These are phyloP conservation scores for Agelas oroides DNA, from an alignment of 37 sponge, comb jelly and placozoan genomes.

Conservation along the genomic window DNA sequence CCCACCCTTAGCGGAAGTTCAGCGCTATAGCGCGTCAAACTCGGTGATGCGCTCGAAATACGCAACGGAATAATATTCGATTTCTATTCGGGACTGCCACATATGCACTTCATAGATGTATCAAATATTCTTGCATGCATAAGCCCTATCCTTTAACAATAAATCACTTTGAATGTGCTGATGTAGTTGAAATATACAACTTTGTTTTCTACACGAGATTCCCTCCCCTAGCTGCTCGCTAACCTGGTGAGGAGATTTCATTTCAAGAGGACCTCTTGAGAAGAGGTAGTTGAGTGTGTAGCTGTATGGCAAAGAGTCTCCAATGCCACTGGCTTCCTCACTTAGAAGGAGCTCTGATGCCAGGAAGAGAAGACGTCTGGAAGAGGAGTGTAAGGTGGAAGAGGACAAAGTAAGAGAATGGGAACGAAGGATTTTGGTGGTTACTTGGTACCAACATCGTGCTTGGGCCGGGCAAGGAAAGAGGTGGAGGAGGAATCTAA, in stretches of 20 bases:
- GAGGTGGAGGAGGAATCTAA: neutral
- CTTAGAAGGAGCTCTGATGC: constrained; percentile 41
- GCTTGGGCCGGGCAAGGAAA: neutral
- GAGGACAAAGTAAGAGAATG: neutral
- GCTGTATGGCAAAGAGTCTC: constrained; percentile 78
- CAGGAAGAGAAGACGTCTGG: constrained; percentile 72
- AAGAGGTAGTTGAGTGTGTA: constrained; percentile 77
- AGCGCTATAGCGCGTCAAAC: no score
- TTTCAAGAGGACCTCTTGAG: constrained; percentile 73
- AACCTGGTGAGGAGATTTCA: constrained; percentile 89
- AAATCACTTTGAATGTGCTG: no score
- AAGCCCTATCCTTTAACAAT: no score
- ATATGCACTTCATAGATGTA: no score
- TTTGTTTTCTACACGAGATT: no score
- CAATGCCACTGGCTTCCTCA: constrained; percentile 44
- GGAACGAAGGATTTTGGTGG: neutral
- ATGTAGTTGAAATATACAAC: no score
- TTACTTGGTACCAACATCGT: neutral
- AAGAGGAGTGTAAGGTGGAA: neutral
- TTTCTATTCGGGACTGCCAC: no score
- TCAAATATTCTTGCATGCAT: no score
- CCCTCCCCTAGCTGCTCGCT: neutral
- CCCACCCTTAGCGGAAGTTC: no score
- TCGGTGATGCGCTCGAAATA: no score
- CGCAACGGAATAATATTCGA: no score